A percentile compares a stretch with the other conserved stretches of the same genome.
phyloP scores from a whole-genome alignment of 2,888 invertebrate species.

The Eubasilissa splendida region DNA sequence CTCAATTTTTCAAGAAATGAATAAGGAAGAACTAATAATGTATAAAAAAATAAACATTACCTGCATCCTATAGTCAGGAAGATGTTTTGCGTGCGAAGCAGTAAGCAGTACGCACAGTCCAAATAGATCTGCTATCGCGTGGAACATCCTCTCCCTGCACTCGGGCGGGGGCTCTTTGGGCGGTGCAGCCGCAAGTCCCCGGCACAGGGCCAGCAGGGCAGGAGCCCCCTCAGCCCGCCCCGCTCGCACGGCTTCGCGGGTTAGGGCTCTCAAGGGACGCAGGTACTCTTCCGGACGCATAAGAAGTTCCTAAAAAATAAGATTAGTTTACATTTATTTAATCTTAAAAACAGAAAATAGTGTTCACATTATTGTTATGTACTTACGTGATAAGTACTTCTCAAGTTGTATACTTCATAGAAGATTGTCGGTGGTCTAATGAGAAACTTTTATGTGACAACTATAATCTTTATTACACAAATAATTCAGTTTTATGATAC shows the following conservation, averaged over 20 bases:
- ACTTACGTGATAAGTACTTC: too few relatives aligned
- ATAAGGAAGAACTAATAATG: not conserved
- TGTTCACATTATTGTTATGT: too few relatives aligned
- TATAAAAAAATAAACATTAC: conserved; percentile 40
- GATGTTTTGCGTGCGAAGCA: conserved; percentile 73
- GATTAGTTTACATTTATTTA: too few relatives aligned
- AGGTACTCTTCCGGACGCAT: conserved; percentile 92
- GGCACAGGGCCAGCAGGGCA: conserved; percentile 84
- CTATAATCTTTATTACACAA: too few relatives aligned
- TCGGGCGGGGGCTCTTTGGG: conserved; percentile 76
- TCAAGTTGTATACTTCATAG: too few relatives aligned
- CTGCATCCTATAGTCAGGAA: conserved; percentile 66
- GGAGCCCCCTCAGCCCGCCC: conserved; percentile 86
- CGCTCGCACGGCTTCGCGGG: conserved; percentile 91
- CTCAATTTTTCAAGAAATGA: not conserved
- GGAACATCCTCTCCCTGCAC: conserved; percentile 87
- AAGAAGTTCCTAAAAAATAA: conserved; percentile 79
- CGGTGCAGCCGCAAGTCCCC: conserved; percentile 79
- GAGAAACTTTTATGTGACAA: too few relatives aligned
- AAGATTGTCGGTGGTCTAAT: too few relatives aligned
- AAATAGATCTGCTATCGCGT: conserved; percentile 87
- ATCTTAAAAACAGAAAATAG: too few relatives aligned
- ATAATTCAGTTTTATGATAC: too few relatives aligned
- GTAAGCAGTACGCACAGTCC: conserved; percentile 89
- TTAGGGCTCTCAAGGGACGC: conserved; percentile 86